Evolutionary conservation across 2,888 invertebrate genomes (phyloP).

Genomic region (Synanthedon vespiformis): DNA sequence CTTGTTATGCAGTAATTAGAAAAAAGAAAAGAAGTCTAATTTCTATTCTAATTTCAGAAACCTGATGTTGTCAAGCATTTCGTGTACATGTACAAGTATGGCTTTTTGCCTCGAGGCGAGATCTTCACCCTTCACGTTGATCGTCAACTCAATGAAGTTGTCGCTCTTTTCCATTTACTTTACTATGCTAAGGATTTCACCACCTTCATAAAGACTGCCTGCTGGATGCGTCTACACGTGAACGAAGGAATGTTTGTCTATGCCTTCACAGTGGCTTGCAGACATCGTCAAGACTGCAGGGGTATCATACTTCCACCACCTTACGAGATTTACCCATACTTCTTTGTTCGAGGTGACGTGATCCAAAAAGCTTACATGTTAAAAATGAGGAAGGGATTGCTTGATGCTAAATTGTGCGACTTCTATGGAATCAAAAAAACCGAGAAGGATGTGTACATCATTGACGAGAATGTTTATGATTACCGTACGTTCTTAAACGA

Average conservation of each 20-base stretch:
- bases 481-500: constrained; percentile 59
- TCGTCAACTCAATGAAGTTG: constrained; percentile 61
- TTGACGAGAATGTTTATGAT: constrained; percentile 76
- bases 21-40: too few species aligned
- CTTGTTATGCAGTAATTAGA: too few species aligned
- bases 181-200: constrained; percentile 66
- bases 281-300: constrained; percentile 62
- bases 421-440: constrained; percentile 62
- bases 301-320: constrained; percentile 67
- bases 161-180: constrained; percentile 64
- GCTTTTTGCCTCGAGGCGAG: constrained; percentile 68
- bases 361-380: constrained; percentile 67
- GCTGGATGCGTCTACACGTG: constrained; percentile 62
- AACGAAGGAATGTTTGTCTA: constrained; percentile 72
- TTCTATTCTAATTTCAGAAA: constrained; percentile 39
- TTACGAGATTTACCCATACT: constrained; percentile 74
- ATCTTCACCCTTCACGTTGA: constrained; percentile 62
- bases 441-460: constrained; percentile 66
- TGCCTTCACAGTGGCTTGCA: constrained; percentile 62
- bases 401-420: constrained; percentile 60
- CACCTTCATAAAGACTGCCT: constrained; percentile 60
- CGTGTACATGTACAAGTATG: constrained; percentile 60
- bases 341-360: constrained; percentile 76
- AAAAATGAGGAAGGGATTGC: constrained; percentile 59
- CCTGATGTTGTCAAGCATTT: constrained; percentile 70